Percentiles rank a stretch among this genome's conserved stretches.
These are phyloP conservation scores for Crioceris asparagi DNA, from an alignment of 2,888 invertebrate species.

Conservation along the genomic window DNA sequence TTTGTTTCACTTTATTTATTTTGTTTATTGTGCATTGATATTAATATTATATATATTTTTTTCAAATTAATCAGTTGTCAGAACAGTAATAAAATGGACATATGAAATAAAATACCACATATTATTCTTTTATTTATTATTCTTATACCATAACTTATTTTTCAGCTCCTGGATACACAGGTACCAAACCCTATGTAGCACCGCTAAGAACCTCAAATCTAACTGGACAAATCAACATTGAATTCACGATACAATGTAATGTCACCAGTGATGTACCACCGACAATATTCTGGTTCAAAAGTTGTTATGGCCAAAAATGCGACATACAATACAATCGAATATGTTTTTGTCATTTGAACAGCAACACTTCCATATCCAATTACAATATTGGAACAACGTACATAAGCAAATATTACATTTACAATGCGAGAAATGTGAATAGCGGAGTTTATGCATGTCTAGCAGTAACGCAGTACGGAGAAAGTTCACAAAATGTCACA, in stretches of 20 bases:
- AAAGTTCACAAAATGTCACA: constrained; percentile 27
- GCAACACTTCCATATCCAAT: constrained; percentile 19
- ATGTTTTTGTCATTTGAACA: constrained; percentile 28
- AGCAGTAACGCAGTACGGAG: constrained; percentile 30
- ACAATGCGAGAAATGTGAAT: constrained; percentile 28
- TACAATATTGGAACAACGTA: constrained; percentile 28
- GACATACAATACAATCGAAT: constrained; percentile 26
- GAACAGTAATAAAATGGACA: no score
- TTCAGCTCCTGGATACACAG: constrained; percentile 24
- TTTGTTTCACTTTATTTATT: no score
- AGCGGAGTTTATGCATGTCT: constrained; percentile 33
- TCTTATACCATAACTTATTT: no score
- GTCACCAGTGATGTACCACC: constrained; percentile 31
- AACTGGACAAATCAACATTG: constrained; percentile 26
- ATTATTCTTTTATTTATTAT: no score
- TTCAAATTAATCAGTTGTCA: no score
- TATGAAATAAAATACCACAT: no score
- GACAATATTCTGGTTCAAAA: constrained; percentile 33
- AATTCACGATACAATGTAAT: constrained; percentile 33
- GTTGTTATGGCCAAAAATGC: constrained; percentile 28
- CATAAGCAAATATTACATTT: constrained; percentile 32
- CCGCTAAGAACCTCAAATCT: constrained; percentile 28
- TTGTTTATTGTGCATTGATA: no score
- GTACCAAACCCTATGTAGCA: constrained; percentile 26
- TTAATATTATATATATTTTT: no score